A percentile compares a stretch with the other conserved stretches of the same genome.
Conservation (phyloP, 2,888 invertebrate species). For the Rhabditoides inermis region DNA sequence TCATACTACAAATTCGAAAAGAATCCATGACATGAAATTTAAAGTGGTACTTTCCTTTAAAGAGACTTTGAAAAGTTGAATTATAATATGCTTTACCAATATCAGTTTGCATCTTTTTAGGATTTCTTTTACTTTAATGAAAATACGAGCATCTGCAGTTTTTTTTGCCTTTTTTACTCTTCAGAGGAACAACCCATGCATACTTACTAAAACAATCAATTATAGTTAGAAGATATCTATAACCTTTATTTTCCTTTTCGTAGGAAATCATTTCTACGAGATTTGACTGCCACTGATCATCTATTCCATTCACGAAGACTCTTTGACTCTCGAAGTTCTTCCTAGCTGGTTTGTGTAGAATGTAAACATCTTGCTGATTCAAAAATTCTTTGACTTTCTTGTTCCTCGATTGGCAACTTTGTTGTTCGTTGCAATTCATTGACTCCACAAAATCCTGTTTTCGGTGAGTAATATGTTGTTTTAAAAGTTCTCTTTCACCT, state of each 20-base stretch:
- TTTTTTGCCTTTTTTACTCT: constrained; percentile 12
- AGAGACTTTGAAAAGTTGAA: no score
- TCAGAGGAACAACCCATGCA: constrained; percentile 12
- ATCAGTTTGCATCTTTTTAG: constrained; percentile 11
- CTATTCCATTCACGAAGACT: constrained; percentile 4
- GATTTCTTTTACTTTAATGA: constrained; percentile 11
- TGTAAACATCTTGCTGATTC: constrained; percentile 8
- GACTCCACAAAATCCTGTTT: constrained; percentile 24
- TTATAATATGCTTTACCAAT: constrained; percentile 10
- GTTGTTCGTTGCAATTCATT: constrained; percentile 18
- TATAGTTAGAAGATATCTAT: constrained; percentile 8
- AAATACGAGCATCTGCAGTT: constrained; percentile 10
- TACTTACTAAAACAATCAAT: constrained; percentile 13
- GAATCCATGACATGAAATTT: no score
- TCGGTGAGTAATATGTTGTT: constrained; percentile 15
- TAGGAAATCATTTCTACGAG: constrained; percentile 5
- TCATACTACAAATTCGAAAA: no score
- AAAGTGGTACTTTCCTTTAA: no score
- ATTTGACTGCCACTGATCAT: constrained; percentile 9
- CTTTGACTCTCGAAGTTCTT: constrained; percentile 3
- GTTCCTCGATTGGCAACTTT: constrained; percentile 6
- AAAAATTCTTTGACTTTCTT: no score
- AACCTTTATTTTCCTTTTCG: constrained; percentile 6
- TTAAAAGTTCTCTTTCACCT: background rate
- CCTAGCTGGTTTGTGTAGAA: constrained; percentile 8